Conservation (phyloP, 2,888 invertebrate genomes). For the Xylocampa areola region DNA sequence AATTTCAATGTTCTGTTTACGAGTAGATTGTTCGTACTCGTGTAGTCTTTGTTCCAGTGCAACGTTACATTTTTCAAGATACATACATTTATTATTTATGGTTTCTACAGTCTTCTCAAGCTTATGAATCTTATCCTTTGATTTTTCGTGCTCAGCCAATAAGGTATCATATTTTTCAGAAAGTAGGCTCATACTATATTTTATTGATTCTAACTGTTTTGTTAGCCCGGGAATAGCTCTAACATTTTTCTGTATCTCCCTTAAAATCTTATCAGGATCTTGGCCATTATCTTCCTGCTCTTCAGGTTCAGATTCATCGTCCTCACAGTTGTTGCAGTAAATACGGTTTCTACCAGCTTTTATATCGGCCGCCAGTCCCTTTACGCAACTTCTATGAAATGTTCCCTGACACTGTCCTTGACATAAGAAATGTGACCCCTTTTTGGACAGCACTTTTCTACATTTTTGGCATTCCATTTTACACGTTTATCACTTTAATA, state of each 20-base stretch:
- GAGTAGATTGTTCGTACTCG: conserved; percentile 4
- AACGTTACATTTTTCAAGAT: conserved; percentile 9
- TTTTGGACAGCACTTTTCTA: conserved; percentile 12
- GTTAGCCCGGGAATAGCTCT: conserved; percentile 6
- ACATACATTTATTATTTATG: conserved; percentile 6
- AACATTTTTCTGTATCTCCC: conserved; percentile 23
- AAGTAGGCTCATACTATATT: conserved; percentile 2
- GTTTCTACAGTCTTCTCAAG: conserved; percentile 5
- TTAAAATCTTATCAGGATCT: conserved; percentile 9
- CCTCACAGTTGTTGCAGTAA: conserved; percentile 29
- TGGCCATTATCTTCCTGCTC: neutral
- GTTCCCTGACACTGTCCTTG: conserved; percentile 22
- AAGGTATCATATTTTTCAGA: conserved; percentile 16
- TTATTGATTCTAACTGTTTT: conserved; percentile 5
- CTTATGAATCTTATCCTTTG: conserved; percentile 7
- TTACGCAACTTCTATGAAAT: conserved; percentile 26
- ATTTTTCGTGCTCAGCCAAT: conserved; percentile 6
- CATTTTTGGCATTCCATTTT: conserved; percentile 19
- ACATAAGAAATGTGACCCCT: conserved; percentile 17
- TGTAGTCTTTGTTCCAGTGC: conserved; percentile 3
- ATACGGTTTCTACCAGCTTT: conserved; percentile 18
- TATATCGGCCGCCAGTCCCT: conserved; percentile 24
- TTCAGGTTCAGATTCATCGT: conserved; percentile 6
- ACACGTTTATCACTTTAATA: no score
- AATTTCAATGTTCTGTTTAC: conserved; percentile 14